These are phyloP conservation scores for Mesembrinibis cayennensis DNA, from an alignment of 2,113 vertebrate species.

Conservation along the genomic window DNA sequence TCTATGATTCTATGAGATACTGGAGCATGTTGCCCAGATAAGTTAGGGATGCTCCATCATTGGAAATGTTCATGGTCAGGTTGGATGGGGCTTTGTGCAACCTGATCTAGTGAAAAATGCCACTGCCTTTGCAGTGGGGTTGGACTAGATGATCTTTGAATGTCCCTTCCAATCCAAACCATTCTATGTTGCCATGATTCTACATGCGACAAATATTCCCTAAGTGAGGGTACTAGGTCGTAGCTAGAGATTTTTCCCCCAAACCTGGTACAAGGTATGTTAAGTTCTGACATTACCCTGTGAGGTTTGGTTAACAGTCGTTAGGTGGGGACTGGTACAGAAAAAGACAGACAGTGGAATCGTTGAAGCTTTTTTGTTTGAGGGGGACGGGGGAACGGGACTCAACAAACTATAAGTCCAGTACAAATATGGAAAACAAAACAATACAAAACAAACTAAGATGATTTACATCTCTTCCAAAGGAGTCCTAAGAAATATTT, in stretches of 20 bases:
- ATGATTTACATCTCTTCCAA: not conserved
- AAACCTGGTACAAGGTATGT: not conserved
- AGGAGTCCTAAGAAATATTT: not conserved
- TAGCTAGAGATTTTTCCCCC: not conserved
- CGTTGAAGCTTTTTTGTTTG: not conserved
- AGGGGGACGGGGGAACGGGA: too few relatives aligned
- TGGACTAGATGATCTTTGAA: not conserved
- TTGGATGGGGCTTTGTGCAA: not conserved
- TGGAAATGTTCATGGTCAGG: not conserved
- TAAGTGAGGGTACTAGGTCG: not conserved
- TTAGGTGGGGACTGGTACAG: not conserved
- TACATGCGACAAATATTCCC: not conserved
- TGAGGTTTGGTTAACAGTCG: not conserved
- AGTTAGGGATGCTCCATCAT: not conserved
- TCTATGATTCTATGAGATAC: not conserved
- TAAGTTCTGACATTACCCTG: not conserved
- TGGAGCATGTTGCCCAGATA: not conserved
- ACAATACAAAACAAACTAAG: not conserved
- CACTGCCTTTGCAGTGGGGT: not conserved
- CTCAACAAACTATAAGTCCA: not conserved
- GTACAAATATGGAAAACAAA: not conserved
- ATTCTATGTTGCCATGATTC: not conserved
- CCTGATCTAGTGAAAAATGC: not conserved
- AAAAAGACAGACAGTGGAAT: not conserved
- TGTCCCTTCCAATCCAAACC: not conserved